Evolutionary conservation across 1,140 invertebrate genomes (phyloP).

Genomic region (Samia ricini): DNA sequence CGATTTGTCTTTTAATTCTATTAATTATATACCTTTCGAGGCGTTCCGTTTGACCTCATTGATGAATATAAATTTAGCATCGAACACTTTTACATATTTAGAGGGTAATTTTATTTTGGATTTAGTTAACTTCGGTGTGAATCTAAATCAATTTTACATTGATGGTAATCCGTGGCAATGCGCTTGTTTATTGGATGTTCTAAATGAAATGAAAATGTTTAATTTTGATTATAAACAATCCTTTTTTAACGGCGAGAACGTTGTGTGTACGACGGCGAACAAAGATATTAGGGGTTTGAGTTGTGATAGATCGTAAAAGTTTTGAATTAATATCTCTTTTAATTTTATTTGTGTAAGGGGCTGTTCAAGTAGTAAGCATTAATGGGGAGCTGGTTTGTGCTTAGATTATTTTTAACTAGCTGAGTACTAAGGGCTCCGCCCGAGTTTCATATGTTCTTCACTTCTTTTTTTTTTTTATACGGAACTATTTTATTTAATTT

Average conservation of each 20-base stretch:
- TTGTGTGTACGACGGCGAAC: constrained; percentile 43
- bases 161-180: constrained; percentile 68
- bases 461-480: too few species aligned
- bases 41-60: constrained; percentile 43
- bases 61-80: constrained; percentile 51
- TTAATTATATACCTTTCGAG: constrained; percentile 44
- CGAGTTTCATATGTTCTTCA: too few species aligned
- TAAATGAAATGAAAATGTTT: constrained; percentile 47
- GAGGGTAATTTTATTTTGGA: constrained; percentile 57
- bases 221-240: constrained; percentile 43
- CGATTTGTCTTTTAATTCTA: constrained; percentile 50
- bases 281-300: constrained; percentile 18
- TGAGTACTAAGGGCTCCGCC: too few species aligned
- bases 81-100: constrained; percentile 58
- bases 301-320: constrained; percentile 33
- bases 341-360: too few species aligned
- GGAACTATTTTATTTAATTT: too few species aligned
- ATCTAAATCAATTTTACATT: constrained; percentile 53
- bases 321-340: too few species aligned
- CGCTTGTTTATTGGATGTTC: constrained; percentile 47
- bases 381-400: too few species aligned
- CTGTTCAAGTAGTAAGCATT: too few species aligned
- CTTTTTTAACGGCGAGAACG: constrained; percentile 42
- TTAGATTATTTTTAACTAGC: too few species aligned
- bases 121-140: constrained; percentile 48